These are phyloP conservation scores for Clarias macrocephalus DNA, from an alignment of 2,113 vertebrate species.

Conservation along the genomic window DNA sequence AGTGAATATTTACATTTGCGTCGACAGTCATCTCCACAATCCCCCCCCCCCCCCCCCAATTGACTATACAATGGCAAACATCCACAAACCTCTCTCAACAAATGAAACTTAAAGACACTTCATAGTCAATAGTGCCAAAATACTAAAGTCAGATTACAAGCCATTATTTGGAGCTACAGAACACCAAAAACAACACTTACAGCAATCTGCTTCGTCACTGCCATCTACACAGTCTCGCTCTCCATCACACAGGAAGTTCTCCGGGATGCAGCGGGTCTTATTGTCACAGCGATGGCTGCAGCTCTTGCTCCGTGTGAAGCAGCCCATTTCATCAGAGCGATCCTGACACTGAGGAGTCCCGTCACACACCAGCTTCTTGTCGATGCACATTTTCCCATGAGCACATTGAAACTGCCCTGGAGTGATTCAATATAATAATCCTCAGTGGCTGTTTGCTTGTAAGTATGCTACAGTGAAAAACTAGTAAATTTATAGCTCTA, in stretches of 20 bases:
- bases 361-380: conserved; percentile 65
- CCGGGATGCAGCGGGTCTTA: conserved; percentile 68
- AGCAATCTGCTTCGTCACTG: conserved; percentile 74
- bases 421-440: too few species aligned
- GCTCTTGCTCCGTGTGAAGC: conserved; percentile 54
- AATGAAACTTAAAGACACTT: too few species aligned
- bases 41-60: too few species aligned
- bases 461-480: too few species aligned
- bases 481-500: too few species aligned
- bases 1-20: conserved; percentile 56
- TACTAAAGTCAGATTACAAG: too few species aligned
- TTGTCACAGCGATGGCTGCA: conserved; percentile 79
- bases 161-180: too few species aligned
- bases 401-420: conserved; percentile 66
- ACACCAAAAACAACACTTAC: conserved; percentile 55
- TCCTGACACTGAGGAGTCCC: conserved; percentile 79
- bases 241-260: conserved; percentile 77
- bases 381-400: conserved; percentile 58
- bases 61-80: too few species aligned
- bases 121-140: too few species aligned
- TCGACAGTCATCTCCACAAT: not conserved
- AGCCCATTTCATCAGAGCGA: conserved; percentile 78
- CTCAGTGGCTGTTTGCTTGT: too few species aligned
- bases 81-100: too few species aligned
- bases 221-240: conserved; percentile 73